A percentile compares a stretch with the other conserved stretches of the same genome.
phyloP scores from a whole-genome alignment of 2,888 invertebrate species.

The Macropis europaea region DNA sequence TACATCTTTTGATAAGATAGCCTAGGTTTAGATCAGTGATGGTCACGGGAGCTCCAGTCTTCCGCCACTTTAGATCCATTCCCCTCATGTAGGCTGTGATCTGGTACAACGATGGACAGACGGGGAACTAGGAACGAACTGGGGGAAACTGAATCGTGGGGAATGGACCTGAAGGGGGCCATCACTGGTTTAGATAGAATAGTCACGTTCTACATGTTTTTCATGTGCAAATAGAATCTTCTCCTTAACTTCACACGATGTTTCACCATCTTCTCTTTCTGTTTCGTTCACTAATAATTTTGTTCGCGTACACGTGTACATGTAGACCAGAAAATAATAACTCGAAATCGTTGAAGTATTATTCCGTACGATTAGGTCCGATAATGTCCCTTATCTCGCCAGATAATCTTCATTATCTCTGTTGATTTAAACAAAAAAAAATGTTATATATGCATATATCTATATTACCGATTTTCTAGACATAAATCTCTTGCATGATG shows the following conservation, averaged over 20 bases:
- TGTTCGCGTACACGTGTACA: neutral
- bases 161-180: too few relatives aligned
- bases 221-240: constrained; percentile 4
- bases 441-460: neutral
- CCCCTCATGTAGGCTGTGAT: too few relatives aligned
- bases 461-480: constrained; percentile 22
- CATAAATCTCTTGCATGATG: constrained; percentile 54
- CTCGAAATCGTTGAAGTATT: neutral
- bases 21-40: too few relatives aligned
- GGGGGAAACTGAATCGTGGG: too few relatives aligned
- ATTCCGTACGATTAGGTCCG: neutral
- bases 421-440: neutral
- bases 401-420: constrained; percentile 24
- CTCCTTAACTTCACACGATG: neutral
- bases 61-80: too few relatives aligned
- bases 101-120: too few relatives aligned
- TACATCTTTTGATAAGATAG: constrained; percentile 5
- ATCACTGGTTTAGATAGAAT: too few relatives aligned
- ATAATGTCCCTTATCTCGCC: constrained; percentile 16
- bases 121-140: too few relatives aligned
- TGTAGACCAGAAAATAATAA: neutral
- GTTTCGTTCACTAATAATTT: neutral
- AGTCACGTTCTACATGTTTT: constrained; percentile 15
- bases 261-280: neutral
- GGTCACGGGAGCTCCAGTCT: too few relatives aligned